Percentiles rank a stretch among this genome's conserved stretches.
Evolutionary conservation across 2,797 vertebrate genomes (phyloP).

Genomic region (Lindbergichthys nudifrons): DNA sequence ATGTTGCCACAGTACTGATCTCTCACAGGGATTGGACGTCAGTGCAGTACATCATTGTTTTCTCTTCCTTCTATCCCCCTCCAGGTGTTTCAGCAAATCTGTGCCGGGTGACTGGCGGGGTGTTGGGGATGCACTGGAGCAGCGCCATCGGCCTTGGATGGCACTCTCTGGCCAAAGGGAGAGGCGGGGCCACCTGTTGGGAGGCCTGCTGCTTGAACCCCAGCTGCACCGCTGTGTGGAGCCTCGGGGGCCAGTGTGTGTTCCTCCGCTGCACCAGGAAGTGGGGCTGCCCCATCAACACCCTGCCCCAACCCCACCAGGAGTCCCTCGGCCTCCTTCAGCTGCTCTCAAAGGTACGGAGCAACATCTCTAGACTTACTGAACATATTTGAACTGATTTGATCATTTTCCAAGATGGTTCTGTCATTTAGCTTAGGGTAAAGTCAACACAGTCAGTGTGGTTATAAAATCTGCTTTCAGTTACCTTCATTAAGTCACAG

Average conservation of each 20-base stretch:
- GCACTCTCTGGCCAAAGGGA: slow-evolving; percentile 77
- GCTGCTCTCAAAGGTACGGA: slow-evolving; percentile 74
- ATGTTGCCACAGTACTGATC: not conserved
- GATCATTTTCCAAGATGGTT: no score
- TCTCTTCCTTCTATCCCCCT: not conserved
- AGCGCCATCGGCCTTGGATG: slow-evolving; percentile 80
- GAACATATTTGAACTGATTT: no score
- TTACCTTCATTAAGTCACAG: not conserved
- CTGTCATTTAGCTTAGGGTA: not conserved
- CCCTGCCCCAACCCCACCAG: slow-evolving; percentile 76
- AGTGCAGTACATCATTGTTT: not conserved
- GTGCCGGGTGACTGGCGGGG: slow-evolving; percentile 83
- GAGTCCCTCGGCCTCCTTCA: slow-evolving; percentile 85
- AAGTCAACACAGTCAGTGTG: not conserved
- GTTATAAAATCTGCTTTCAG: not conserved
- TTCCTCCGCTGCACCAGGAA: slow-evolving; percentile 86
- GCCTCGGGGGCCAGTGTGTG: slow-evolving; percentile 89
- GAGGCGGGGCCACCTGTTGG: slow-evolving; percentile 80
- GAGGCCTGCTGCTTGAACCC: slow-evolving; percentile 89
- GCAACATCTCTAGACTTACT: not conserved
- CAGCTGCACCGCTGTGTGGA: slow-evolving; percentile 91
- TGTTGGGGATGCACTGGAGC: slow-evolving; percentile 85
- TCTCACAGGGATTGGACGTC: not conserved
- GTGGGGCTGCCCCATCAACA: slow-evolving; percentile 80
- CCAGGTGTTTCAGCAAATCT: slow-evolving; percentile 73